These are phyloP conservation scores for Thunnus thynnus DNA, from an alignment of 2,113 vertebrate species.

Conservation along the genomic window DNA sequence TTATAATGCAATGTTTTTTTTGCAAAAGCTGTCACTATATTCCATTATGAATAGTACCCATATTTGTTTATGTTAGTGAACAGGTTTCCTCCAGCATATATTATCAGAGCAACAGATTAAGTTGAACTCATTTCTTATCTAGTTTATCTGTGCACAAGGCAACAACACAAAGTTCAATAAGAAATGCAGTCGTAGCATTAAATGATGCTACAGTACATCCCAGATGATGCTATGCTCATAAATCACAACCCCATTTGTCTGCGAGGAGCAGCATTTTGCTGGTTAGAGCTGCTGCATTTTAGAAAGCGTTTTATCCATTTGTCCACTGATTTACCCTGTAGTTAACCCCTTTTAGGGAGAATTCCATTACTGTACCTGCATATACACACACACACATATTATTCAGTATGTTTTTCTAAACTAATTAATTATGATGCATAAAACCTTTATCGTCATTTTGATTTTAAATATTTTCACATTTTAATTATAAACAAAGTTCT, in stretches of 20 bases:
- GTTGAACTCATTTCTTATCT: neutral
- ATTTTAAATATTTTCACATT: neutral
- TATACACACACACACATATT: neutral
- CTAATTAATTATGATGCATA: neutral
- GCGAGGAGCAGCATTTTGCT: constrained; percentile 21
- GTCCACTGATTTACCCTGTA: neutral
- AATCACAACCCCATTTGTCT: constrained; percentile 38
- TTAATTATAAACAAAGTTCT: neutral
- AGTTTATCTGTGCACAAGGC: neutral
- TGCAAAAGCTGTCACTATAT: neutral
- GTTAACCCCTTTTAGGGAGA: constrained; percentile 14
- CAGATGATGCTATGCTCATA: constrained; percentile 18
- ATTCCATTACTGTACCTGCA: neutral
- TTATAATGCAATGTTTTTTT: neutral
- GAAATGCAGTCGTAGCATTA: constrained; percentile 18
- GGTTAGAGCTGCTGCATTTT: constrained; percentile 30
- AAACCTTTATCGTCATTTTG: neutral
- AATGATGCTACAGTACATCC: neutral
- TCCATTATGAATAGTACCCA: neutral
- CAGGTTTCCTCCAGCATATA: neutral
- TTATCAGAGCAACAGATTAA: constrained; percentile 8
- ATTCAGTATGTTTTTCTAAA: neutral
- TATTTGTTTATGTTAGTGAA: constrained; percentile 17
- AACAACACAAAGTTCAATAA: neutral
- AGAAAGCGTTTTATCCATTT: constrained; percentile 27